Base-by-base conservation (phyloP, 2,888 invertebrate species). In the Chirona hameri region DNA sequence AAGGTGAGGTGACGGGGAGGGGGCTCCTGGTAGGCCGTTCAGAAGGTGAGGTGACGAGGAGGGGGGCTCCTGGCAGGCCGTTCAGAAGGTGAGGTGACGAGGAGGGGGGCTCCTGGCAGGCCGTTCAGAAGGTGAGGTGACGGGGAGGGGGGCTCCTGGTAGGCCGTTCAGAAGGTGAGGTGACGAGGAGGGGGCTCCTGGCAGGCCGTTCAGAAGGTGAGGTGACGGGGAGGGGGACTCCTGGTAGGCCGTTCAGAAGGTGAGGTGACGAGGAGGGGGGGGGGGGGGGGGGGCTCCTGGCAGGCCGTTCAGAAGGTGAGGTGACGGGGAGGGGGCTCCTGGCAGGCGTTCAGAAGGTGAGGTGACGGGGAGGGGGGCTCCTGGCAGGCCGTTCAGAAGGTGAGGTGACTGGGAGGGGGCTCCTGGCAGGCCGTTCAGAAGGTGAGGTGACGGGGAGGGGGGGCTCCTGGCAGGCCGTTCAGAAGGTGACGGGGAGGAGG, bases 81-180 rank as follows among this genome's bases (percentile, higher is more conserved):
- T 99, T 85, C 98, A 98, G 89, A 98, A 98, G 90, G 92, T 92
- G 86, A 69, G 21, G 39, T 39, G 39, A 39, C 39, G 39, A n/a
- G n/a, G n/a, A n/a, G n/a, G 39, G 7, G 39, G 39, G n/a, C 39
- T 39, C 39, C 39, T 39, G 39, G 7, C 39, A 39, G 7, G n/a
- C n/a, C n/a, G n/a, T 99, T 85, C 98, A 98, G 89, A 98, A 98
- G 90, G 92, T 92, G 86, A 69, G 21, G 39, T 39, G 39, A 39
- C 39, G 39, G n/a, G n/a, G n/a, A n/a, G n/a, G 39, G 7, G 39
- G 39, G n/a, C 39, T 39, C 39, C 39, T 39, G 39, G 7, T 7
- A 39, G 7, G n/a, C n/a, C n/a, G n/a, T 99, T 85, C 98, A 98
- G 89, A 98, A 98, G 90, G 92, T 92, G 86, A 69, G 21, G 39